A percentile compares a stretch with the other conserved stretches of the same genome.
phyloP scores from a whole-genome alignment of 2,113 vertebrate species.

The Candoia aspera region DNA sequence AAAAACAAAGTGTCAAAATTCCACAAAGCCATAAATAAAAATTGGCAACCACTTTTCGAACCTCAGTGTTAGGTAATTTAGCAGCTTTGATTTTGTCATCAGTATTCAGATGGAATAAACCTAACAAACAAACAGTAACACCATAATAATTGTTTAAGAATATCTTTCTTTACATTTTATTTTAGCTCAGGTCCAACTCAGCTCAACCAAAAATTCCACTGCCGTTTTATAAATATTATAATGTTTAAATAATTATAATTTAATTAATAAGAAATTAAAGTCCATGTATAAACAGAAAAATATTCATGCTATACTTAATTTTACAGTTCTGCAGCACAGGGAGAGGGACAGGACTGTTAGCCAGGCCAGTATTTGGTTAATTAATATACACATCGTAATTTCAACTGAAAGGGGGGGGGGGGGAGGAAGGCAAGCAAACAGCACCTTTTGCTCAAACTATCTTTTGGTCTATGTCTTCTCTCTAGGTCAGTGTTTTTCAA shows the following conservation, averaged over 20 bases:
- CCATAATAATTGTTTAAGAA: not conserved
- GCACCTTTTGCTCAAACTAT: not conserved
- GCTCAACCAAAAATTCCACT: not conserved
- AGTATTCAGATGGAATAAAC: not conserved
- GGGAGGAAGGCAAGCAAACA: not conserved
- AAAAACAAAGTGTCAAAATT: conserved; percentile 18
- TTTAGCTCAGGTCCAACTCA: not conserved
- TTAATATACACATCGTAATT: not conserved
- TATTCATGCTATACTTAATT: not conserved
- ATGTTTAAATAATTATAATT: not conserved
- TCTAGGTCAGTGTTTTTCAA: not conserved
- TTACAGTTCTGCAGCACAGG: not conserved
- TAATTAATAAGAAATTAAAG: not conserved
- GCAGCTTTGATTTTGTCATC: not conserved
- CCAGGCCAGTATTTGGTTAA: not conserved
- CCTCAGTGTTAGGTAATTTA: not conserved
- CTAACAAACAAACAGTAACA: not conserved
- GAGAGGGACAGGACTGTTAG: not conserved
- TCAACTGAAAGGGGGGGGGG: not conserved
- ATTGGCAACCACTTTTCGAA: conserved; percentile 21
- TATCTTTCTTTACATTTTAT: not conserved
- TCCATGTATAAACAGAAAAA: not conserved
- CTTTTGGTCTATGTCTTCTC: not conserved
- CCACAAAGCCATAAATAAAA: not conserved
- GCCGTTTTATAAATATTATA: not conserved